Base-by-base conservation (phyloP, 1,140 invertebrate genomes). In the Micrasema minimum region DNA sequence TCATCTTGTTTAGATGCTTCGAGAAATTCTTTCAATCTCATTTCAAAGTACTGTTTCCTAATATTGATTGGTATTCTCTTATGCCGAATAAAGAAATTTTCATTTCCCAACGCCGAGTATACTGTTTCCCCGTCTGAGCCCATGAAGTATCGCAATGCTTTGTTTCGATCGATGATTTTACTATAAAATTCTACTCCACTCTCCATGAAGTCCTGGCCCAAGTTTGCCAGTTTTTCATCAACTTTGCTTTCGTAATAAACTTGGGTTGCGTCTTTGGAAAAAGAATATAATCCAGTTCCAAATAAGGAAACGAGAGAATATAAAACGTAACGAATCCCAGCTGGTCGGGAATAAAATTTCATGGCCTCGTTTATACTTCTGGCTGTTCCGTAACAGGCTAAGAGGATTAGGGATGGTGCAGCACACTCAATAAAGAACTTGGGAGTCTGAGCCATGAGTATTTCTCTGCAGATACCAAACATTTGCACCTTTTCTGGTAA, bases 111-210 rank as follows among this genome's bases (percentile, higher is more conserved):
- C 14, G 81, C 81, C 7, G 89, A 90, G 76, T 88, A 93, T 46
- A 81, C 78, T 23, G 82, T 82, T 79, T 88, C 80, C 12, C 88
- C 86, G 76, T 87, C 78, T 12, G 78, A 75, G 2, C 89, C 90
- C 78, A 93, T 82, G 2, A 95, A 77, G 46, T 82, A 78, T 73
- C 92, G 80, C 12, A 93, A 76, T 0, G 92, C 91, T 71, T 88
- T 87, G 79, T 96, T 95, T 77, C 90, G 87, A 71, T 88, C 80
- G 45, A 93, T 77, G 10, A 89, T 78, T 81, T 93, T 92, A 31
- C 87, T 84, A 79, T 94, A 95, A 81, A 87, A 94, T 77, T 91
- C 88, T 37, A 90, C 83, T 9, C 92, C 93, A 38, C 91, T 91
- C 78, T 89, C 82, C 6, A 90, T 80, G 79, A 90, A 93, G 31